Base-by-base conservation (phyloP, 1,140 invertebrate genomes). In the Drepana arcuata region DNA sequence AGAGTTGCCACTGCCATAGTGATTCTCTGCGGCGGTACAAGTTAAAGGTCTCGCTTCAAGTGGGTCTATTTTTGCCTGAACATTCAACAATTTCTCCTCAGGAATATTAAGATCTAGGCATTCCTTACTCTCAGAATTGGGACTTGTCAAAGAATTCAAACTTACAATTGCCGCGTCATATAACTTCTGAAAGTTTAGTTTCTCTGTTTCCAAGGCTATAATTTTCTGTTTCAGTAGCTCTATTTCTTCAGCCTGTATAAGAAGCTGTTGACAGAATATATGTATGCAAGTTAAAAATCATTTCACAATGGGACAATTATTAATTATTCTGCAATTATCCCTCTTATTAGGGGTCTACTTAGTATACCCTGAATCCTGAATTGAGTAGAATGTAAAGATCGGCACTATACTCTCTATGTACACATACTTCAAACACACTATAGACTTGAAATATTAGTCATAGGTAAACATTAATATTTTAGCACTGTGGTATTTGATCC, bases 161-260 rank as follows among this genome's bases (percentile, higher is more conserved):
- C 81, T 84, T 0, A 83, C 77, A 42, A 84, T 67, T 4, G 83
- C 83, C 24, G 81, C 81, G 27, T 84, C 84, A 54, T 84, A 84
- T 5, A 84, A 41, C 42, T 78, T 83, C 62, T 87, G 85, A 38
- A 87, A 81, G 43, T 86, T 85, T 6, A 80, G 54, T 56, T 87
- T 88, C 37, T 88, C 86, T 14, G 84, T 85, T 47, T 88, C 86
- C 28, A 88, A 58, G 14, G 67, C 58, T 24, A 73, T 66, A 39
- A 85, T 70, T 63, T 87, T 85, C 40, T 85, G 78, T 56, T 86
- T 85, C 4, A 88, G 65, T 39, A 82, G 55, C 47, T 86, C 81
- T 39, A 88, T 84, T 53, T 88, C 86, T 69, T 85, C 83, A 3
- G 74, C 74, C 75, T 86, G 75, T 12, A 73, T 65, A 48, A 77